Evolutionary conservation across 2,888 invertebrate species (phyloP).

Genomic region (Melieria omissa): DNA sequence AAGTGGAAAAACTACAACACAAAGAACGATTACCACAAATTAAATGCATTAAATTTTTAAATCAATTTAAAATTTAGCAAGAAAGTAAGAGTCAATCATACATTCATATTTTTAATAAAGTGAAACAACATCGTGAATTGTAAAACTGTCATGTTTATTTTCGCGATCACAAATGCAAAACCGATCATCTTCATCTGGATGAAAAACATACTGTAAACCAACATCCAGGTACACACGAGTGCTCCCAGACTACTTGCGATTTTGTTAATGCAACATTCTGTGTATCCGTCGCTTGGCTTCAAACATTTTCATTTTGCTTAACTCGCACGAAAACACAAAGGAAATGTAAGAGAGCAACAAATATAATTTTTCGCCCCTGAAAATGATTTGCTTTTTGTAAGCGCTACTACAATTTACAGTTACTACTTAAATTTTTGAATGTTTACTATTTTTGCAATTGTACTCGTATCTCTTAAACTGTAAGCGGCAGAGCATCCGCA

Average conservation of each 20-base stretch:
- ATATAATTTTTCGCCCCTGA: not conserved
- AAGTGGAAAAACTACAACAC: constrained; percentile 36
- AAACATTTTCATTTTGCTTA: not conserved
- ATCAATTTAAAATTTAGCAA: constrained; percentile 24
- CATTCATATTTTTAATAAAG: constrained; percentile 37
- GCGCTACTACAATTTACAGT: constrained; percentile 10
- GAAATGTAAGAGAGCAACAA: not conserved
- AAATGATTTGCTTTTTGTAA: not conserved
- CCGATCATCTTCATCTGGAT: not conserved
- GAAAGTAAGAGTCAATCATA: constrained; percentile 33
- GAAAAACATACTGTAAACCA: constrained; percentile 25
- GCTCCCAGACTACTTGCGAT: not conserved
- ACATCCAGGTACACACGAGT: not conserved
- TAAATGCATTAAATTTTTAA: constrained; percentile 49
- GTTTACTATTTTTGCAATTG: constrained; percentile 5
- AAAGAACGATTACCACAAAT: constrained; percentile 41
- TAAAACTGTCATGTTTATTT: constrained; percentile 13
- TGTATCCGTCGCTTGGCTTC: not conserved
- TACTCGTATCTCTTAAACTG: too few species aligned
- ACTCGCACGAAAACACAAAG: not conserved
- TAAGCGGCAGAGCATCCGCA: too few species aligned
- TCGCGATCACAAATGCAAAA: not conserved
- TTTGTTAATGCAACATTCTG: constrained; percentile 1
- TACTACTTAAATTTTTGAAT: constrained; percentile 2
- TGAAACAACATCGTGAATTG: constrained; percentile 23